These are phyloP conservation scores for Meloe dianella DNA, from an alignment of 2,888 invertebrate species.

Conservation along the genomic window DNA sequence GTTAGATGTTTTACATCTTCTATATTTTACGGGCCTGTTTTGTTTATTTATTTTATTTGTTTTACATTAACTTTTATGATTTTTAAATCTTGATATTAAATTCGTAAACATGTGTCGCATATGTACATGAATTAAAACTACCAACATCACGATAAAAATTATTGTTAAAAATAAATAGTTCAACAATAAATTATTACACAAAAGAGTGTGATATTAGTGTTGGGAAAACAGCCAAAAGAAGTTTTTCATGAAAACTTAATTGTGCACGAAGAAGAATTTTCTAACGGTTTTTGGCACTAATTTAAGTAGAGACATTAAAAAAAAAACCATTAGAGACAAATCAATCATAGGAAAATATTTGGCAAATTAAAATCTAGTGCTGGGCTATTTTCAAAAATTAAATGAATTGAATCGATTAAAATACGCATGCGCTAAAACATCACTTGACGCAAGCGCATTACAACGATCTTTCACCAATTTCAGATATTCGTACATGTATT, in stretches of 20 bases:
- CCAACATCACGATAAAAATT: background rate
- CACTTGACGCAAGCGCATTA: too few species aligned
- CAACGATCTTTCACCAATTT: too few species aligned
- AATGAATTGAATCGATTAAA: too few species aligned
- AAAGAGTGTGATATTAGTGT: background rate
- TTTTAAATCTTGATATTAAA: constrained; percentile 38
- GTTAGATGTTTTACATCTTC: too few species aligned
- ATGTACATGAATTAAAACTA: background rate
- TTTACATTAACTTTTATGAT: constrained; percentile 9
- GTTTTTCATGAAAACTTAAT: background rate
- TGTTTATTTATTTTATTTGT: constrained; percentile 4
- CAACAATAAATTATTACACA: constrained; percentile 1
- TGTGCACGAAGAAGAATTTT: constrained; percentile 3
- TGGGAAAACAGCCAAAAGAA: background rate
- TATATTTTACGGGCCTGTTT: background rate
- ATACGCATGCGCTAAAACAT: too few species aligned
- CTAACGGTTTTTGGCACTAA: background rate
- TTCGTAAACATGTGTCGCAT: constrained; percentile 34
- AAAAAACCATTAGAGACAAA: too few species aligned
- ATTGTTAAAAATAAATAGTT: background rate
- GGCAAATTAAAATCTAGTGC: too few species aligned
- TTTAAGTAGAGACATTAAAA: background rate
- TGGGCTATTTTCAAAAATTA: too few species aligned
- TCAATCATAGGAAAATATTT: too few species aligned
- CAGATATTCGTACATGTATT: too few species aligned